Conservation (phyloP, 2,888 invertebrate species). For the Apodemia duryi region DNA sequence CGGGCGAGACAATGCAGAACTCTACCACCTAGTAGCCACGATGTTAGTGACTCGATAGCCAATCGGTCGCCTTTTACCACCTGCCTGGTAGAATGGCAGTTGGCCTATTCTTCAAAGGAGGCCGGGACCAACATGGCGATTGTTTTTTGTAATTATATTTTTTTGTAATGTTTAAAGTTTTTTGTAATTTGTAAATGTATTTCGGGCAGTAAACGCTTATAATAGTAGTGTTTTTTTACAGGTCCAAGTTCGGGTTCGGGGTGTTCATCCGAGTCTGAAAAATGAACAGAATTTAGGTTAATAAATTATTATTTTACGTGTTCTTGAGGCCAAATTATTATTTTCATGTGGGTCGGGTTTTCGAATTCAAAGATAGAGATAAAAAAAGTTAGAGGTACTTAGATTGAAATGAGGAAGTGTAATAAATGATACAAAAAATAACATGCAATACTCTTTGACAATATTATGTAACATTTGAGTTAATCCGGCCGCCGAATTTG, state of each 20-base stretch:
- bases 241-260: constrained; percentile 61
- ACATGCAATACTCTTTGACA: constrained; percentile 3
- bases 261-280: constrained; percentile 80
- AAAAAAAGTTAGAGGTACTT: not conserved
- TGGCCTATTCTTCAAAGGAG: too few relatives aligned
- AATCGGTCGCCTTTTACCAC: too few relatives aligned
- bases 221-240: not conserved
- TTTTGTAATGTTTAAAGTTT: too few relatives aligned
- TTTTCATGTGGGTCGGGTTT: constrained; percentile 6
- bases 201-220: too few relatives aligned
- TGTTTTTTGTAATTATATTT: too few relatives aligned
- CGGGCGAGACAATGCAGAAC: too few relatives aligned
- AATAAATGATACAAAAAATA: not conserved
- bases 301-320: constrained; percentile 13
- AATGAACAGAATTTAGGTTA: constrained; percentile 36
- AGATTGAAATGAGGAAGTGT: not conserved
- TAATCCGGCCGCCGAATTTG: not conserved
- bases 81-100: too few relatives aligned
- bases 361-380: constrained; percentile 1
- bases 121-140: too few relatives aligned
- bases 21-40: too few relatives aligned
- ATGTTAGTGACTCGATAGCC: too few relatives aligned
- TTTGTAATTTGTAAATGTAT: too few relatives aligned
- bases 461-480: not conserved
- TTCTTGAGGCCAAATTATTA: constrained; percentile 14